Conservation (phyloP, 2,888 invertebrate species). For the Plemyria rubiginata region DNA sequence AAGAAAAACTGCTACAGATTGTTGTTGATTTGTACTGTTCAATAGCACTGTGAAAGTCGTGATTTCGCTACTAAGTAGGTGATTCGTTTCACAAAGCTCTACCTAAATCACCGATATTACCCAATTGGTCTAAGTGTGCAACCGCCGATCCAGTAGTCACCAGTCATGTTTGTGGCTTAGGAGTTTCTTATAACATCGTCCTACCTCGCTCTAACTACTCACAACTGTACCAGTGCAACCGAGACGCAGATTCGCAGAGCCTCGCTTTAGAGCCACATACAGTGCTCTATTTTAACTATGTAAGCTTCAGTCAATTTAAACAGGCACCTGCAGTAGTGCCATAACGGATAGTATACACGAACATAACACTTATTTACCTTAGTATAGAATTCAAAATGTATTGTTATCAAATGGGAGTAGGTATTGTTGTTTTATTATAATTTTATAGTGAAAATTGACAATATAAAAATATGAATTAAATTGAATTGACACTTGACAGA, state of each 20-base stretch:
- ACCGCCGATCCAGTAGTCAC: neutral
- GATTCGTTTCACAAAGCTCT: too few species aligned
- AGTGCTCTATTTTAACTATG: neutral
- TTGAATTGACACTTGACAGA: neutral
- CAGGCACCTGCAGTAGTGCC: slow-evolving; percentile 27
- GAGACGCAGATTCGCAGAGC: neutral
- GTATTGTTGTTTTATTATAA: slow-evolving; percentile 13
- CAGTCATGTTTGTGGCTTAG: neutral
- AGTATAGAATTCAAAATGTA: slow-evolving; percentile 12
- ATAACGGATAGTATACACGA: slow-evolving; percentile 22
- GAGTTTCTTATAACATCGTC: neutral
- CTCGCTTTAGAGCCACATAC: neutral
- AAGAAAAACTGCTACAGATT: too few species aligned
- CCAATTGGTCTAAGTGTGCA: neutral
- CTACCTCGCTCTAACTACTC: neutral
- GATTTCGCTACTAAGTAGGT: too few species aligned
- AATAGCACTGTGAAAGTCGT: too few species aligned
- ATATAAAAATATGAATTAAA: slow-evolving; percentile 5
- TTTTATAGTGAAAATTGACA: slow-evolving; percentile 15
- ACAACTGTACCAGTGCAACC: neutral
- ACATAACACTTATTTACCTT: slow-evolving; percentile 23
- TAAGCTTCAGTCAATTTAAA: slow-evolving; percentile 28
- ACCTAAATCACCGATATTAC: neutral
- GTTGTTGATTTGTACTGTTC: too few species aligned
- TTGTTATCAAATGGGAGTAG: slow-evolving; percentile 17